These are phyloP conservation scores for Lucilia cuprina DNA, from an alignment of 1,140 invertebrate species.

Conservation along the genomic window DNA sequence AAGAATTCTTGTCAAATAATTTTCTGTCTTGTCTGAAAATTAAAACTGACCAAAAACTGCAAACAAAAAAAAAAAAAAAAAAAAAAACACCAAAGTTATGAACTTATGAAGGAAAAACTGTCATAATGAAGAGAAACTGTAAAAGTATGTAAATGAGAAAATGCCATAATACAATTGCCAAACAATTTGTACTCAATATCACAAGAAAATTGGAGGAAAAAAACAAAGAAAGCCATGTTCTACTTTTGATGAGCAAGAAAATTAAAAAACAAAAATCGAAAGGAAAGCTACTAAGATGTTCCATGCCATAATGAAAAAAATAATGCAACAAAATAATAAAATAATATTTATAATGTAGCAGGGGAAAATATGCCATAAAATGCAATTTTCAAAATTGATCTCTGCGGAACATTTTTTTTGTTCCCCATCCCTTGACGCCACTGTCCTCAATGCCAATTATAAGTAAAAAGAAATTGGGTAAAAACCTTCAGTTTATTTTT, in stretches of 20 bases:
- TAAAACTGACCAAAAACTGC: background rate
- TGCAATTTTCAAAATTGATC: constrained; percentile 32
- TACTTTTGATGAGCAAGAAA: background rate
- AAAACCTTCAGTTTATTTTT: background rate
- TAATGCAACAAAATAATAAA: background rate
- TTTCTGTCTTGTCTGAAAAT: background rate
- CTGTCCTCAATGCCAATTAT: constrained; percentile 15
- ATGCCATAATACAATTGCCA: background rate
- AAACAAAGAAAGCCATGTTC: background rate
- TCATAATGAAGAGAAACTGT: constrained; percentile 2
- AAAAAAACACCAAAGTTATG: background rate
- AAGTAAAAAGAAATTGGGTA: background rate
- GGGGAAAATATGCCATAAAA: background rate
- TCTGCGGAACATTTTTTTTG: background rate
- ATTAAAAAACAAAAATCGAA: background rate
- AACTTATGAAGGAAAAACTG: background rate
- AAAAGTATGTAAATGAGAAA: background rate
- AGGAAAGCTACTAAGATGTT: background rate
- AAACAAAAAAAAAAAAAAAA: background rate
- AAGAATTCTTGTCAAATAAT: background rate
- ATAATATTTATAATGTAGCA: background rate
- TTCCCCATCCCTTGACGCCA: background rate
- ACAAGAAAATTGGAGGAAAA: background rate
- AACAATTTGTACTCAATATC: background rate
- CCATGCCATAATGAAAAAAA: background rate